Evolutionary conservation across 2,113 vertebrate genomes (phyloP), one percentile per base, ranked within the genome.

Genomic region (Tachycineta bicolor): DNA sequence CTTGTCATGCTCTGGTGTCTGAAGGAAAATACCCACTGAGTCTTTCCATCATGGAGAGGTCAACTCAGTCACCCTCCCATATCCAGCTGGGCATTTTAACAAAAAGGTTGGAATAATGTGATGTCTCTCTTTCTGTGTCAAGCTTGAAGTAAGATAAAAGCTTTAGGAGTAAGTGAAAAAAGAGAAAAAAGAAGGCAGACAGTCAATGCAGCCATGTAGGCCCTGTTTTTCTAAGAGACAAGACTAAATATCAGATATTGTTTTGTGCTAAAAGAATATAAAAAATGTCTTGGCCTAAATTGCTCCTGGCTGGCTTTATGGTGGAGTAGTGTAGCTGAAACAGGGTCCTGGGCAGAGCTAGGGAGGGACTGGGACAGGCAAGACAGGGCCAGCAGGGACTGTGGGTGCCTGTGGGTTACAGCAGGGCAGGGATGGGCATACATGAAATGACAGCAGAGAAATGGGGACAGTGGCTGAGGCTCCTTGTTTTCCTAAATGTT

Each of bases 11-110:
- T 83, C 55, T 86, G n/a, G 12, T 50, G 15, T 80, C 43, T 62
- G 50, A 69, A 80, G 67, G 22, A 82, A 67, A 69, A 46, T 37
- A 53, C 63, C 28, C 41, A 60, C 14, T 2, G 11, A 58, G 49
- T 46, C 24, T 64, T 79, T 73, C 49, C 17, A 7, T 77, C 9
- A 2, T 3, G 28, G 25, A 75, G 34, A 55, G 12, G 33, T 50
- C 0, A 0, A 68, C 0, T 6, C 52, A 25, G 31, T 60, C 1
- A 3, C 34, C 37, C 20, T 68, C 28, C 18, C 26, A n/a, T 85
- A 24, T 17, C 37, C 41, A 26, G 43, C 0, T 74, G 52, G 60
- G 29, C 10, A 56, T 59, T 93, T 71, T 82, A 84, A 94, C 29
- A 67, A 26, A 87, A 25, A n/a, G 6, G 18, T 5, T 62, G 37